phyloP scores from a whole-genome alignment of 2,888 invertebrate genomes.

The Sialis lutaria region DNA sequence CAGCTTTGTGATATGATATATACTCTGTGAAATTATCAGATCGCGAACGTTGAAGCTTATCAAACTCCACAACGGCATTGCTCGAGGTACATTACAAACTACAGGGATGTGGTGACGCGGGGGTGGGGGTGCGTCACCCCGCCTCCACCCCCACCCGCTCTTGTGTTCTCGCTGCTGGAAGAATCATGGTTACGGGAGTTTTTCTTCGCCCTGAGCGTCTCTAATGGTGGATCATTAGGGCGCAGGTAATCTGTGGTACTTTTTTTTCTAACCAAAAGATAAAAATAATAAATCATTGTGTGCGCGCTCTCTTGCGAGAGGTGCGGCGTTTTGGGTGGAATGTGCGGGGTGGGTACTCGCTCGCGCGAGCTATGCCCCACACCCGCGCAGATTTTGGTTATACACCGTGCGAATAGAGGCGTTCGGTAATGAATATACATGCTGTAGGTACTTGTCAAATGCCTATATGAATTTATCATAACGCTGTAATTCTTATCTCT shows the following conservation, averaged over 20 bases:
- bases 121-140: background rate
- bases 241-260: constrained; percentile 25
- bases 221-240: constrained; percentile 29
- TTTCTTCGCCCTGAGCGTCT: constrained; percentile 18
- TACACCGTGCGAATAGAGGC: too few species aligned
- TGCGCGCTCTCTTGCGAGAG: constrained; percentile 8
- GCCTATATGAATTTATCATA: too few species aligned
- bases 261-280: constrained; percentile 22
- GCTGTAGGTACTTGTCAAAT: too few species aligned
- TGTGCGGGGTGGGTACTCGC: too few species aligned
- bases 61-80: constrained; percentile 7
- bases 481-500: too few species aligned
- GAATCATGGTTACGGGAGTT: constrained; percentile 12
- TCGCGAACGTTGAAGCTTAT: constrained; percentile 11
- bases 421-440: too few species aligned
- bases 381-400: too few species aligned
- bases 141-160: background rate
- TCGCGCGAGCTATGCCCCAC: too few species aligned
- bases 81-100: background rate
- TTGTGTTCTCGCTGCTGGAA: background rate
- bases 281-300: constrained; percentile 28
- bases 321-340: too few species aligned
- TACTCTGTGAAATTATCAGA: constrained; percentile 13
- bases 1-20: constrained; percentile 24
- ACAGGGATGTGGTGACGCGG: background rate